Base-by-base conservation (phyloP, 1,140 invertebrate genomes). In the Dufourea novaeangliae region DNA sequence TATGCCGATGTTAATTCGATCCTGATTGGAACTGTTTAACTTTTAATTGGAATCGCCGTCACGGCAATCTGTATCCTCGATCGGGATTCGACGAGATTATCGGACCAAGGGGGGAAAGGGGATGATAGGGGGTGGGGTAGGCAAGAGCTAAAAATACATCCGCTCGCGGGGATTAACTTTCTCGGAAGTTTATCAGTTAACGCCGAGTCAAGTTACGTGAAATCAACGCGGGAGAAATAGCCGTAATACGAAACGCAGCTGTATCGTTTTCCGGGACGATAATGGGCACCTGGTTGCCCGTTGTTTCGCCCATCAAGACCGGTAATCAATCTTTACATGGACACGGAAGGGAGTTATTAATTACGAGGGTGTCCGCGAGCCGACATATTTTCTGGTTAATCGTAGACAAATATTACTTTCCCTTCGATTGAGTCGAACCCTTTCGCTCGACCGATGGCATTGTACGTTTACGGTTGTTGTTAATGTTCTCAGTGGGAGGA, bases 21-120 rank as follows among this genome's bases (percentile, higher is more conserved):
- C 41, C 52, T 39, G 75, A 83, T 82, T 74, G 76, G 64, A 79
- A 69, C 62, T 78, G 80, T 83, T 84, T 79, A 82, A 83, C 80
- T 83, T 83, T 83, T 83, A 83, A 83, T 83, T 82, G 80, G 52
- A 78, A 74, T 64, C 50, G n/a, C n/a, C 59, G 37, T 56, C 77
- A 6, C n/a, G 14, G 56, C 69, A 63, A 83, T 82, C 59, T 50
- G 50, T 69, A 78, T 68, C 57, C 80, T 37, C 71, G 63, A 82
- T 83, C 66, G 69, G 8, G 34, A 14, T 12, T 64, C 56, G 64
- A 70, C 22, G 44, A 39, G 80, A 83, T 83, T 79, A 74, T 73
- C 70, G 32, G 50, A 50, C 39, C 29, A 41, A 27, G 59, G 63
- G 68, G 46, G 56, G 46, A 46, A 52, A 61, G 52, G 25, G 27